Conservation (phyloP, 2,113 vertebrate species). For the Calyptommatus sinebrachiatus region DNA sequence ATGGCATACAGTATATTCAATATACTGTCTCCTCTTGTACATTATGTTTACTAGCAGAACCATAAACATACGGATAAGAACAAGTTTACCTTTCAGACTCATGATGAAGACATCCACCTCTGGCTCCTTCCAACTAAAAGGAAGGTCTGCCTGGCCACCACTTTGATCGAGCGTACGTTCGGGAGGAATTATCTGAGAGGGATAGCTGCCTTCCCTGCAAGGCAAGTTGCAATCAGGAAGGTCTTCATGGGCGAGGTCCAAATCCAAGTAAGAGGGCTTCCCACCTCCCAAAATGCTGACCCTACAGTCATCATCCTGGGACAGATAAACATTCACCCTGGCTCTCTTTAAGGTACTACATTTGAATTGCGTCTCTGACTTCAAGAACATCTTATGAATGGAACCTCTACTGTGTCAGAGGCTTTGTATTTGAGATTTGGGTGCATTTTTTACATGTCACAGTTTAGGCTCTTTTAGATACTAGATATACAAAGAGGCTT, state of each 20-base stretch:
- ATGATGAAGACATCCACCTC: slow-evolving; percentile 74
- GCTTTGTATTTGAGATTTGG: neutral
- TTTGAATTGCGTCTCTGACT: slow-evolving; percentile 27
- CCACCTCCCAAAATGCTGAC: slow-evolving; percentile 35
- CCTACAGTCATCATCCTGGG: neutral
- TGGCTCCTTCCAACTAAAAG: slow-evolving; percentile 68
- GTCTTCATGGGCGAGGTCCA: slow-evolving; percentile 65
- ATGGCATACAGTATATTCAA: slow-evolving; percentile 42
- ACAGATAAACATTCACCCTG: slow-evolving; percentile 25
- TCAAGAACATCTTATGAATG: neutral
- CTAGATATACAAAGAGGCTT: neutral
- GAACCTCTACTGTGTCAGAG: neutral
- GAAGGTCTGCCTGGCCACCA: slow-evolving; percentile 66
- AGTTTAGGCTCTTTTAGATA: neutral
- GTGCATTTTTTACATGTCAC: neutral
- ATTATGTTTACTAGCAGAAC: slow-evolving; percentile 75
- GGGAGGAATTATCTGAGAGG: slow-evolving; percentile 72
- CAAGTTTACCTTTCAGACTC: slow-evolving; percentile 83
- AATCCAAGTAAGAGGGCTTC: slow-evolving; percentile 51
- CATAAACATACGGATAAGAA: slow-evolving; percentile 81
- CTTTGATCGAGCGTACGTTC: slow-evolving; percentile 70
- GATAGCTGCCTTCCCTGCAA: slow-evolving; percentile 76
- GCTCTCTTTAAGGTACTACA: slow-evolving; percentile 17
- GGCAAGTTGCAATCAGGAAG: slow-evolving; percentile 77
- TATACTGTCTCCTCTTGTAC: slow-evolving; percentile 50